Evolutionary conservation across 2,888 invertebrate species (phyloP), one percentile per base, ranked within the genome.

Genomic region (Orthonychiurus folsomi): DNA sequence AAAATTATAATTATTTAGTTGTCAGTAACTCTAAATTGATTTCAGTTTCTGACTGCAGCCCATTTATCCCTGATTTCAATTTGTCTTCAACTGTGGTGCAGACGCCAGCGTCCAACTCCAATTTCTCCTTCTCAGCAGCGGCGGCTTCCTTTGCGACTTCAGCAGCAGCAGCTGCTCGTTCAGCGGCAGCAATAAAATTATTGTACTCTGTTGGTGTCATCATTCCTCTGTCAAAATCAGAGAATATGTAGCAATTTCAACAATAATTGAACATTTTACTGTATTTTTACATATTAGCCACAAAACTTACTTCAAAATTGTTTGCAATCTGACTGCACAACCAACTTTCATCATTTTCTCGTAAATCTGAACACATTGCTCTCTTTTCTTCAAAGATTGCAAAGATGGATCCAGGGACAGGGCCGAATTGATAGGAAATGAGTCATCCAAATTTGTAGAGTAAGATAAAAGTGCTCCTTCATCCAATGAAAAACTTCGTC

Each of bases 141-240:
- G 58, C 63, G 12, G 60, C 60, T 61, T 66, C 64, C 47, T 53
- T 48, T 5, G 58, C 64, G 15, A 15, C 37, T 5, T 5, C 37
- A 5, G 37, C 37, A 5, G 37, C 15, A 9, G 37, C 37, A 37
- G 37, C 37, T 37, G 37, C 37, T 37, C 15, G 5, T 37, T 72
- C 71, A 12, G 68, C 66, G 15, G 67, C 66, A 58, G 65, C 60
- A 50, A 72, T 66, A 48, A 72, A 72, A 23, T 64, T 59, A 20
- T 70, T 57, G 26, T 72, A 72, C 54, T 72, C 72, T 1, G 70
- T 67, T 2, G 72, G 72, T 26, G 72, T 70, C 64, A 72, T 68
- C 68, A 72, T 68, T 20, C 72, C 70, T 47, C 72, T 72, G 37
- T 3, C 9, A 12, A n/a, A 52, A 52, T 50, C 9, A 53, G 50